Base-by-base conservation (phyloP, 1,140 invertebrate genomes). In the Cydia strobilella region DNA sequence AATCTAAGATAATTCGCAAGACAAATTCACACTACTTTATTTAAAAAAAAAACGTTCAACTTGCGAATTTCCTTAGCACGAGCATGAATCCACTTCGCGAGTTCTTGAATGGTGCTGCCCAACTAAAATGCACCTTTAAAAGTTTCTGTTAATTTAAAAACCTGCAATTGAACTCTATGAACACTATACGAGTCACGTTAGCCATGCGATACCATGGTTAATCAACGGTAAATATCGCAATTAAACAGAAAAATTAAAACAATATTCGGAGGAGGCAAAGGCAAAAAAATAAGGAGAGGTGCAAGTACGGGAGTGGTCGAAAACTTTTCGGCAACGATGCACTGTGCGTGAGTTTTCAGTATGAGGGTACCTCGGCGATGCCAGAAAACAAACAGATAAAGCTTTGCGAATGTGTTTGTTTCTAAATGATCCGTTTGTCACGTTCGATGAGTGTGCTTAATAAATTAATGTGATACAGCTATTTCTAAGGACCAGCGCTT, bases 321-420 rank as follows among this genome's bases (percentile, higher is more conserved):
- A 81, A 79, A 83, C 77, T 75, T 74, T 2, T 81, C 79, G 80
- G 76, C 74, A 79, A 82, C 76, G 76, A 81, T 80, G 75, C 75
- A 75, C 79, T 81, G 82, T 83, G 77, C 80, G 80, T 82, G 77
- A 84, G 82, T 84, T 79, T 71, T 82, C 74, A 78, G 72, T 71
- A 77, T 77, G 83, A 82, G 86, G 84, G 82, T 82, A 86, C 84
- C 83, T 84, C 87, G 90, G 92, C 90, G 87, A 92, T 93, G 91
- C 90, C 91, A 93, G 91, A 93, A 93, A 93, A 93, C 91, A 93
- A 93, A 93, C 91, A 93, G 91, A 93, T 92, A 91, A 93, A 93
- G 92, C 93, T 91, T 87, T 80, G 77, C 84, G 81, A 82, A 86
- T 82, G 82, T 84, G 81, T 82, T 80, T 35, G 27, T 74, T 42